Conservation (phyloP, 2,797 vertebrate genomes). For the Lagorchestes hirsutus region DNA sequence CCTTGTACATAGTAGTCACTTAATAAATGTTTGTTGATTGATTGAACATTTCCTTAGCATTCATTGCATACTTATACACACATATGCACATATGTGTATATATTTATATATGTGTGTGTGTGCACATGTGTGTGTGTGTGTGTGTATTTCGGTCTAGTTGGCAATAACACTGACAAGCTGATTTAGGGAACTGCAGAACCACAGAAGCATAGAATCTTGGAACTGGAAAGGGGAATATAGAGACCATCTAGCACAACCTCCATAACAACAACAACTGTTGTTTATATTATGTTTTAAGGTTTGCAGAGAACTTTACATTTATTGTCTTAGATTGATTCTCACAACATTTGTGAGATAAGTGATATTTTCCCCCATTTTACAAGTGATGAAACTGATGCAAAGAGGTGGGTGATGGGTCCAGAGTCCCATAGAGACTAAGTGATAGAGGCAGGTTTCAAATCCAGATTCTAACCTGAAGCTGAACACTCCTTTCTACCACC, state of each 20-base stretch:
- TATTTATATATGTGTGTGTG: no score
- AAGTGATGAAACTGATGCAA: background rate
- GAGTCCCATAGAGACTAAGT: background rate
- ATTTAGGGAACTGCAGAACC: background rate
- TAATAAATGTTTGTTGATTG: no score
- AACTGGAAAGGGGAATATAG: background rate
- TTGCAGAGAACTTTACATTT: background rate
- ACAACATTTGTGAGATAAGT: background rate
- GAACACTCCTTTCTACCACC: background rate
- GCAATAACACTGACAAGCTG: background rate
- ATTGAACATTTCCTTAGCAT: no score
- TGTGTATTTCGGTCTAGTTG: background rate
- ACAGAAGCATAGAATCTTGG: background rate
- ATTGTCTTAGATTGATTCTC: background rate
- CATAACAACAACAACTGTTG: background rate
- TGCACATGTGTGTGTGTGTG: fast-evolving
- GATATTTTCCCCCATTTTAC: background rate
- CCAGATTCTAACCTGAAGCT: background rate
- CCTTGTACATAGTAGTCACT: no score
- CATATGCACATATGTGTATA: no score
- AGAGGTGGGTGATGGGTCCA: background rate
- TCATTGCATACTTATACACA: no score
- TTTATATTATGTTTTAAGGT: background rate
- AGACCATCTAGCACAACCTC: background rate
- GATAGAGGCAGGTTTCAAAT: background rate